phyloP scores from a whole-genome alignment of 2,113 vertebrate genomes.

The Urocolius indicus region DNA sequence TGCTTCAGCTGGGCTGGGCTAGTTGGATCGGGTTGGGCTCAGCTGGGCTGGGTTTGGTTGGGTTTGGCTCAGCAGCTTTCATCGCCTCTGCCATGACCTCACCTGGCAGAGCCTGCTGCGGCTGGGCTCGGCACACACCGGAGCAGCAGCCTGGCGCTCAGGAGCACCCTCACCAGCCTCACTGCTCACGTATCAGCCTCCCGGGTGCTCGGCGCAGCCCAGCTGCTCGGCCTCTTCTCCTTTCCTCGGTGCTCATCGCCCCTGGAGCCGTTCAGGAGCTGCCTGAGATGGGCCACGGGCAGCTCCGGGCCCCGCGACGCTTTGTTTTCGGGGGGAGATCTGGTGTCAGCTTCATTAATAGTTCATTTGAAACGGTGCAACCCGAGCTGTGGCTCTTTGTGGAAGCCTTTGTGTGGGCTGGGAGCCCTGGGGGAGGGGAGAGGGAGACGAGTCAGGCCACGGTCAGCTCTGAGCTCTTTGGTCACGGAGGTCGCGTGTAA shows the following conservation, averaged over 20 bases:
- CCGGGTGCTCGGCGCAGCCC: not conserved
- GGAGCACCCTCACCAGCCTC: fast-evolving
- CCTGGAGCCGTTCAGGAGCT: not conserved
- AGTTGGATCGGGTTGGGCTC: not conserved
- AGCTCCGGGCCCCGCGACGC: no score
- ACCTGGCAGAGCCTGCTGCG: fast-evolving
- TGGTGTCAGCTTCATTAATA: slow-evolving; percentile 56
- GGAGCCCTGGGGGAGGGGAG: not conserved
- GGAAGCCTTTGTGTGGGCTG: slow-evolving; percentile 1
- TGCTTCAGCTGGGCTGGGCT: fast-evolving
- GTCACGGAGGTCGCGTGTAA: not conserved
- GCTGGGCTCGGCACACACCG: fast-evolving
- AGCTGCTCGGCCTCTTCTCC: not conserved
- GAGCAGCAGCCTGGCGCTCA: not conserved
- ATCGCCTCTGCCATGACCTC: fast-evolving
- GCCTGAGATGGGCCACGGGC: no score
- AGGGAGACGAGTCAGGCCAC: not conserved
- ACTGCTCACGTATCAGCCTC: fast-evolving
- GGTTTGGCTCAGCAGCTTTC: not conserved
- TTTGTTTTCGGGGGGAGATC: slow-evolving; percentile 32
- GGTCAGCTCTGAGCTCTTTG: not conserved
- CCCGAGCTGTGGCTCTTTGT: not conserved
- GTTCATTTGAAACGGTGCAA: slow-evolving; percentile 42
- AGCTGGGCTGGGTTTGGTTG: not conserved
- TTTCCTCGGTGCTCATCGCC: not conserved